Conservation (phyloP, 92 coral and sea anemone genomes). For the Palythoa caribaeorum region DNA sequence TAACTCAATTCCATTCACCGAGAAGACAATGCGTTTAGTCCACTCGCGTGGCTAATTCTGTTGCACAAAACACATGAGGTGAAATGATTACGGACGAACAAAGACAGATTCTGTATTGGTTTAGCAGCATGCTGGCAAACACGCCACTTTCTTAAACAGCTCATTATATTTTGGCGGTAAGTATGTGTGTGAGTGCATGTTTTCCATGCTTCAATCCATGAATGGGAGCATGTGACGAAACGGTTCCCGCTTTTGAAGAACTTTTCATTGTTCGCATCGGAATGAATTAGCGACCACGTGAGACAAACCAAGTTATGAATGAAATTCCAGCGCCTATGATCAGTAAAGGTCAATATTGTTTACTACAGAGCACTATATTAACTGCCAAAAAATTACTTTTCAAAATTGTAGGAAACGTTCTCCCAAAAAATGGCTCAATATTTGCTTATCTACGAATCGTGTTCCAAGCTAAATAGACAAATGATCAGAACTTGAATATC, state of each 20-base stretch:
- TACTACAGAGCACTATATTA: neutral
- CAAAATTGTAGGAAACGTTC: neutral
- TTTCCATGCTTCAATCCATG: slow-evolving; percentile 58
- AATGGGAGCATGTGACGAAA: slow-evolving; percentile 40
- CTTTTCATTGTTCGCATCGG: slow-evolving; percentile 46
- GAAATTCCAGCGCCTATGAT: slow-evolving; percentile 44
- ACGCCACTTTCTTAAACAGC: slow-evolving; percentile 78
- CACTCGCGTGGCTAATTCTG: slow-evolving; percentile 53
- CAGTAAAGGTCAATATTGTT: slow-evolving; percentile 28
- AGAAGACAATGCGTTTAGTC: slow-evolving; percentile 13
- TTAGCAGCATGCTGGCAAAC: slow-evolving; percentile 57
- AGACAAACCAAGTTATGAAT: slow-evolving; percentile 25
- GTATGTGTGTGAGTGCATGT: slow-evolving; percentile 76
- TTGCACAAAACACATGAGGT: slow-evolving; percentile 51
- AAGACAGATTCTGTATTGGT: slow-evolving; percentile 4
- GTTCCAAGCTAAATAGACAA: neutral
- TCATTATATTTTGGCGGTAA: slow-evolving; percentile 90
- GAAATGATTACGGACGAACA: slow-evolving; percentile 34
- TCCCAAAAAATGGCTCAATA: neutral
- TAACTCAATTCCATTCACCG: slow-evolving; percentile 20
- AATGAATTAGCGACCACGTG: slow-evolving; percentile 50
- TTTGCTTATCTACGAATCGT: neutral
- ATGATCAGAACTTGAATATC: neutral
- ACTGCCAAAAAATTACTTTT: neutral
- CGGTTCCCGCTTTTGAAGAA: slow-evolving; percentile 38